These are phyloP conservation scores for Bimastos eiseni DNA, from an alignment of 2,888 invertebrate genomes.

Conservation along the genomic window DNA sequence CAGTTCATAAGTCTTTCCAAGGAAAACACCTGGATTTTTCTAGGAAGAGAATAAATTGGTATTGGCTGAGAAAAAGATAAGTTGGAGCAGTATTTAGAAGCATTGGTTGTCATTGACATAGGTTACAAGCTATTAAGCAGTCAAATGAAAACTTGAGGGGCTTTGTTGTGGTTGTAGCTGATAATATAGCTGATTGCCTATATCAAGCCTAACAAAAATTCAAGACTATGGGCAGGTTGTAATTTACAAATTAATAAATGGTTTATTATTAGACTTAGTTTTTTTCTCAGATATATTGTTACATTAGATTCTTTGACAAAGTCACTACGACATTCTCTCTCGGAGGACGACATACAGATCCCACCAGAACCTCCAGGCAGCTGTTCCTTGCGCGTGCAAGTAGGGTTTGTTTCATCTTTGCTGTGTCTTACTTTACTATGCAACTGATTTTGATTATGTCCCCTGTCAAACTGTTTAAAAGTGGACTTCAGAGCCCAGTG, in stretches of 20 bases:
- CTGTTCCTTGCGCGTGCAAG: conserved; percentile 36
- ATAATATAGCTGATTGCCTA: not conserved
- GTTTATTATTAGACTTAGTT: not conserved
- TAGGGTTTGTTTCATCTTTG: conserved; percentile 9
- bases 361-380: conserved; percentile 35
- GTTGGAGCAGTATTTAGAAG: not conserved
- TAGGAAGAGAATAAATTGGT: not conserved
- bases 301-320: conserved; percentile 17
- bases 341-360: conserved; percentile 28
- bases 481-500: not conserved
- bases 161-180: not conserved
- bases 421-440: not conserved
- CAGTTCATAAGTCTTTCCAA: not conserved
- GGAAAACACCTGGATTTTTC: not conserved
- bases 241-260: not conserved
- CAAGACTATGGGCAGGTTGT: not conserved
- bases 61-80: not conserved
- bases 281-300: not conserved
- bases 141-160: not conserved
- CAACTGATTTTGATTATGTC: not conserved
- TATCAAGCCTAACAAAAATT: not conserved
- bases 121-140: not conserved
- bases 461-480: not conserved
- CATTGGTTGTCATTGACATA: not conserved
- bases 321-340: conserved; percentile 14